Evolutionary conservation across 2,888 invertebrate species (phyloP).

Genomic region (Sussaba pulchella): DNA sequence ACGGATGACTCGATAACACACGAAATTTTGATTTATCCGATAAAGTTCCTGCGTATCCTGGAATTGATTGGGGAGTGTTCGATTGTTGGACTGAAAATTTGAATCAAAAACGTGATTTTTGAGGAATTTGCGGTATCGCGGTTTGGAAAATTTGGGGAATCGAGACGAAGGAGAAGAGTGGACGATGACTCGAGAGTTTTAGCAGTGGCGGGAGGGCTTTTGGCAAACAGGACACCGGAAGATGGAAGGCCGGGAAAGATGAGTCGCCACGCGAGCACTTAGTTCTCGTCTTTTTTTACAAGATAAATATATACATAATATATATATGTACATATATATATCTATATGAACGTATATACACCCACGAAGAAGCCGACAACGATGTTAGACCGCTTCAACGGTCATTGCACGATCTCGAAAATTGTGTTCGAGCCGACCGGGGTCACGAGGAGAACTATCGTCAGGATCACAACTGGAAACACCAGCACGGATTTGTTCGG

Average conservation of each 20-base stretch:
- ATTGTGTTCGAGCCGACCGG: constrained; percentile 33
- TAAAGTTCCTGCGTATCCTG: too few relatives aligned
- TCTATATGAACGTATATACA: neutral
- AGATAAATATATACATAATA: too few relatives aligned
- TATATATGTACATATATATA: too few relatives aligned
- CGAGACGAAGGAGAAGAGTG: neutral
- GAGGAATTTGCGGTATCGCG: neutral
- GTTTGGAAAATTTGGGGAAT: neutral
- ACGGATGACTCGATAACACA: too few relatives aligned
- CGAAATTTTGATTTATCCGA: too few relatives aligned
- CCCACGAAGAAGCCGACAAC: constrained; percentile 24
- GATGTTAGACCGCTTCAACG: constrained; percentile 56
- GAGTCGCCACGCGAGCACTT: neutral
- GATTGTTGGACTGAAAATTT: too few relatives aligned
- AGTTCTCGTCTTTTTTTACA: neutral
- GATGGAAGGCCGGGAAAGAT: neutral
- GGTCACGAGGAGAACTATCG: constrained; percentile 34
- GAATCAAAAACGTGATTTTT: neutral
- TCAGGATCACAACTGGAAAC: constrained; percentile 22
- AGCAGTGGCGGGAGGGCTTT: neutral
- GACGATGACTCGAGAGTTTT: neutral
- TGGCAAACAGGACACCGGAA: neutral
- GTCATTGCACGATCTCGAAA: constrained; percentile 45
- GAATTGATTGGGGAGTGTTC: too few relatives aligned
- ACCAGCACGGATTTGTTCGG: constrained; percentile 64